A percentile compares a stretch with the other conserved stretches of the same genome.
phyloP scores from a whole-genome alignment of 2,888 invertebrate species.

The Actias luna region DNA sequence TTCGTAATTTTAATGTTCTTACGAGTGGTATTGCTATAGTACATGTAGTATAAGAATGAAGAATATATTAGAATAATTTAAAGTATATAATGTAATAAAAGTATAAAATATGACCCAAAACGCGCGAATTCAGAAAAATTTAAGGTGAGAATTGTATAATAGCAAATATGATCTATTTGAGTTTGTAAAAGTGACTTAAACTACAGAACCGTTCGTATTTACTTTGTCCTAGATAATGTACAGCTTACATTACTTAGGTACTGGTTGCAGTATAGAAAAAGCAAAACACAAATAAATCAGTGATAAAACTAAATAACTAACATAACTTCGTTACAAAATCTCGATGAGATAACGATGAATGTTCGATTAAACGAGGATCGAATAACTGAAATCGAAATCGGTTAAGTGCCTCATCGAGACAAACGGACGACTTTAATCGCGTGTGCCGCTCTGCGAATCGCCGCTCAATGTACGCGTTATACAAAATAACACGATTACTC shows the following conservation, averaged over 20 bases:
- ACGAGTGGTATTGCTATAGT: too few relatives aligned
- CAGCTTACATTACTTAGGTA: too few relatives aligned
- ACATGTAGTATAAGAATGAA: too few relatives aligned
- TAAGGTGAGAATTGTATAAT: too few relatives aligned
- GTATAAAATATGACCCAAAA: too few relatives aligned
- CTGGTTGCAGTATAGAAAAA: background rate
- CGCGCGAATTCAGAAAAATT: too few relatives aligned
- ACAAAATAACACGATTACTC: constrained; percentile 55
- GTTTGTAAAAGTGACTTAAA: too few relatives aligned
- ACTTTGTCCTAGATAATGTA: too few relatives aligned
- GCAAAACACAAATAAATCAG: background rate
- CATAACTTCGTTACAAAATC: constrained; percentile 5
- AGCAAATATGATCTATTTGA: too few relatives aligned
- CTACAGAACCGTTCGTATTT: too few relatives aligned
- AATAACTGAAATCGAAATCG: constrained; percentile 10
- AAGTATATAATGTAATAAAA: too few relatives aligned
- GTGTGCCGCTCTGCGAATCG: constrained; percentile 15
- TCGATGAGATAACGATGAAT: background rate
- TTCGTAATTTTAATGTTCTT: background rate
- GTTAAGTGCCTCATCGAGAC: constrained; percentile 16
- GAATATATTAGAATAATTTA: too few relatives aligned
- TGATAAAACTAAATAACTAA: constrained; percentile 3
- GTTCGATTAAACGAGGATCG: constrained; percentile 6
- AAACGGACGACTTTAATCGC: constrained; percentile 11
- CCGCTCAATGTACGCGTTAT: constrained; percentile 30